Evolutionary conservation across 2,888 invertebrate species (phyloP).

Genomic region (Pherbina coryleti): DNA sequence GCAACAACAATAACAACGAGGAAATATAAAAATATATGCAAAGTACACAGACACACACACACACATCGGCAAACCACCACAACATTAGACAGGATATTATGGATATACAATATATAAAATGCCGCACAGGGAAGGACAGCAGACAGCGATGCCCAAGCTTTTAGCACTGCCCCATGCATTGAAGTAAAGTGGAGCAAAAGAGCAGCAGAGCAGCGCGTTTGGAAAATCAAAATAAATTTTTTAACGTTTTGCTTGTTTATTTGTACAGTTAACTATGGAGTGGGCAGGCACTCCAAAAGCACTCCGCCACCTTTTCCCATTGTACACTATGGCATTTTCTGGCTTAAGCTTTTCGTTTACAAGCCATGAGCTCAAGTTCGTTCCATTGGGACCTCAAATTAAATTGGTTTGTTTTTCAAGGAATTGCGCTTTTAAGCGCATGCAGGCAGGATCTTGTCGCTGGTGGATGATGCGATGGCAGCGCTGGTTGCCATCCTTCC

Average conservation of each 20-base stretch:
- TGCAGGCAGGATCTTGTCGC: neutral
- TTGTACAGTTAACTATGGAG: neutral
- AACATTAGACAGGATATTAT: slow-evolving; percentile 14
- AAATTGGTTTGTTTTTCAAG: slow-evolving; percentile 63
- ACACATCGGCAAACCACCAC: neutral
- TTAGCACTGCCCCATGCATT: neutral
- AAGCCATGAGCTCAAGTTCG: neutral
- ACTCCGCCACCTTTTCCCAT: too few species aligned
- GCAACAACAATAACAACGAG: slow-evolving; percentile 8
- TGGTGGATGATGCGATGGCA: neutral
- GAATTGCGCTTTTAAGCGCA: slow-evolving; percentile 49
- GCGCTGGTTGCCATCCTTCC: neutral
- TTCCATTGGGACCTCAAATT: slow-evolving; percentile 62
- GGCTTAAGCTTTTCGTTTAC: slow-evolving; percentile 4
- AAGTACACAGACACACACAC: neutral
- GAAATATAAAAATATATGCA: neutral
- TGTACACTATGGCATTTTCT: neutral
- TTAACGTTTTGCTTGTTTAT: slow-evolving; percentile 28
- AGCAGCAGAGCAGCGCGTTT: neutral
- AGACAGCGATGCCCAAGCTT: neutral
- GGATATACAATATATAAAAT: slow-evolving; percentile 6
- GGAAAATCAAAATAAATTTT: slow-evolving; percentile 31
- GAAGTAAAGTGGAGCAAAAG: neutral
- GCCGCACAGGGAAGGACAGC: neutral
- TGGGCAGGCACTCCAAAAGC: neutral